Base-by-base conservation (phyloP, 1,140 invertebrate species). In the Sesamia nonagrioides region DNA sequence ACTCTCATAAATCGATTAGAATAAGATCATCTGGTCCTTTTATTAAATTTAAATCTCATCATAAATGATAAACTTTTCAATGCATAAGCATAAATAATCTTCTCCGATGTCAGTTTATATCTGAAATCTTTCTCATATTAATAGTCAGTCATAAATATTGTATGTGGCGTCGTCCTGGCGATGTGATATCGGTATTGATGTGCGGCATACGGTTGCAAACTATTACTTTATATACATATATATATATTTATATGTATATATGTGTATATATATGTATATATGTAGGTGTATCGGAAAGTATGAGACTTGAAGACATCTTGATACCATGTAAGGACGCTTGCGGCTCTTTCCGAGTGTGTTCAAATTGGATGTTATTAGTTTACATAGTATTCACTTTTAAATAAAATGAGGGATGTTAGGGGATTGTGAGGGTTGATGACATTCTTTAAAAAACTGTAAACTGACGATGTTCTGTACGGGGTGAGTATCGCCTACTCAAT, bases 141-240 rank as follows among this genome's bases (percentile, higher is more conserved):
- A 72, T 72, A 9, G 21, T 17, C 3, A 54, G 69, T 72, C 52
- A 72, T 72, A 72, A 72, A 72, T 72, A 56, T 72, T 72, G 40
- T 72, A 72, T 66, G 68, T 54, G 69, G 17, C 50, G 52, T 72
- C 50, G 33, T 13, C 35, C n/a, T 42, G 48, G 50, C 48, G 27
- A 21, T 56, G 33, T 18, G 13, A 42, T n/a, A 56, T 35, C 52
- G 48, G 7, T 72, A 72, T 72, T 72, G 50, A 54, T 40, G 69
- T 56, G 13, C 35, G 69, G 33, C 52, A 54, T 56, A 72, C 33
- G 21, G 69, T 56, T 72, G 35, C 48, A 40, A 21, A 7, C 33
- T 42, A 72, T 56, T 69, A 50, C 66, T 48, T 18, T 35, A 66
- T 27, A 27, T 1, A n/a, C 1, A 2, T 21, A 56, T 7, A 54